Evolutionary conservation across 2,113 vertebrate species (phyloP).

Genomic region (Leptodactylus fuscus): DNA sequence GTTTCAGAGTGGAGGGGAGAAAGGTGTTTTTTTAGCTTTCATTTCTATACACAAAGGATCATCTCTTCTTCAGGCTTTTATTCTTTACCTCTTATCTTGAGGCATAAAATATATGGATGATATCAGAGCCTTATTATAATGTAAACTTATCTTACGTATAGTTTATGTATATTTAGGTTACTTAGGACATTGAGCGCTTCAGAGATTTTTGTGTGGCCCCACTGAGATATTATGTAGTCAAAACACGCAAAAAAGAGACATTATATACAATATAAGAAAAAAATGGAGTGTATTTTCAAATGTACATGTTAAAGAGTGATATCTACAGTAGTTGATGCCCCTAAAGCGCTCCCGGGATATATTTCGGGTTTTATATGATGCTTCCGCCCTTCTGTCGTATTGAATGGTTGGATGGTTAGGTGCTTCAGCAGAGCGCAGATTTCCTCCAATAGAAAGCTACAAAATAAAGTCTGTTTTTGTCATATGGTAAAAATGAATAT

Average conservation of each 20-base stretch:
- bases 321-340: not conserved
- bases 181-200: conserved; percentile 14
- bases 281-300: too few relatives aligned
- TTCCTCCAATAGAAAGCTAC: too few relatives aligned
- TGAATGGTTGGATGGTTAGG: too few relatives aligned
- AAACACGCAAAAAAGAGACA: not conserved
- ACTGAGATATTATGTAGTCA: not conserved
- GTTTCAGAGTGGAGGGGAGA: conserved; percentile 40
- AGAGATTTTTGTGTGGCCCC: not conserved
- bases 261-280: not conserved
- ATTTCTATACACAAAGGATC: conserved; percentile 41
- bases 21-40: not conserved
- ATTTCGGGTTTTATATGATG: too few relatives aligned
- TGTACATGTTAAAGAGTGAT: not conserved
- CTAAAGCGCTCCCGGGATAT: too few relatives aligned
- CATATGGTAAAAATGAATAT: too few relatives aligned
- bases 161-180: conserved; percentile 58
- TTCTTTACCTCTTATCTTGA: conserved; percentile 48
- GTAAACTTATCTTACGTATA: not conserved
- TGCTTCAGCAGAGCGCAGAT: too few relatives aligned
- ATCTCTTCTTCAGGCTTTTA: not conserved
- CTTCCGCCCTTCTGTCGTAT: too few relatives aligned
- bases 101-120: conserved; percentile 46
- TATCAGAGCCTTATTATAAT: not conserved
- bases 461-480: too few relatives aligned